Evolutionary conservation across 2,113 vertebrate genomes (phyloP), one percentile per base, ranked within the genome.

Genomic region (Heptranchias perlo): DNA sequence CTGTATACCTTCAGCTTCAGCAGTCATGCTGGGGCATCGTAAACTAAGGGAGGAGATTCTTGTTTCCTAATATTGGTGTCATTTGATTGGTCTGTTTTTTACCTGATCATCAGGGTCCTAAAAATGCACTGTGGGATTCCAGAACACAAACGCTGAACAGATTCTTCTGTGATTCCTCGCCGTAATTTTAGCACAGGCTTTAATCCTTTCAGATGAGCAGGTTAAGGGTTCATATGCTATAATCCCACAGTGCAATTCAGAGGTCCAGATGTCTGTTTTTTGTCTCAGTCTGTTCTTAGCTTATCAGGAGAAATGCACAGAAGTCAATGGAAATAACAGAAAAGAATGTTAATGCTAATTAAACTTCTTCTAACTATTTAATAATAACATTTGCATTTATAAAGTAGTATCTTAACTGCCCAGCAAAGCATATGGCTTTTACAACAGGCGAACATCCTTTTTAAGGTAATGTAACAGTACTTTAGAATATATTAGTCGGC

Each of bases 71-170:
- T n/a, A 93, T 62, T 93, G 58, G 14, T 93, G 89, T 93, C 89
- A 93, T 62, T 93, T 39, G 89, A 93, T 93, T 93, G 35, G 58
- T 62, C n/a, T 93, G 89, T 39, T 93, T 39, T 93, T 64, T 64
- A 93, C 23, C 89, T 62, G 58, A 64, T 10, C 58, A 62, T 62
- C 28, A 2, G 21, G 61, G 61, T 93, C 89, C 58, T 62, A 62
- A 93, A 93, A 39, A 39, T 62, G n/a, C 89, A 93, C 89, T 93
- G 89, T 93, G 89, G 89, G 89, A 93, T 93, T 64, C 89, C 58
- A 93, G 89, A 93, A 93, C 44, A 62, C 54, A 93, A 93, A 93
- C 5, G 8, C 58, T 93, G 62, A 93, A 39, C 58, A 93, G 61
- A 92, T 61, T 89, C 86, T 58, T 31, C 28, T 21, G 0, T 16